Evolutionary conservation across 2,797 vertebrate species (phyloP).

Genomic region (Mormyrus proboscirostris): DNA sequence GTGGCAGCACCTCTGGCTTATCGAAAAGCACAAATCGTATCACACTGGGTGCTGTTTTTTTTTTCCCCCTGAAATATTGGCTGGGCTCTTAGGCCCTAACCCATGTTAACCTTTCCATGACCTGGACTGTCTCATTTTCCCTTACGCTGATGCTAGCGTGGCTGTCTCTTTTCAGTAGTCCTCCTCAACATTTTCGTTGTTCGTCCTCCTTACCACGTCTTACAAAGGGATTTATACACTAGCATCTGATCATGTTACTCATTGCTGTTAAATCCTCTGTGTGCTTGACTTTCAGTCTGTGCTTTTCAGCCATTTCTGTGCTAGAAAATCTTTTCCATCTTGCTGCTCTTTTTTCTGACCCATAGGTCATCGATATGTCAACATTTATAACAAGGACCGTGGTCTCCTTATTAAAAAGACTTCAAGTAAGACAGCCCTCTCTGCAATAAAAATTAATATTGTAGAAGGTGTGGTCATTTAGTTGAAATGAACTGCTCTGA

Average conservation of each 20-base stretch:
- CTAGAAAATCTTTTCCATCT: neutral
- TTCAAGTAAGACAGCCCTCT: constrained; percentile 28
- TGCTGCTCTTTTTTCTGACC: neutral
- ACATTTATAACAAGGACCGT: constrained; percentile 34
- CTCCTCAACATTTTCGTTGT: neutral
- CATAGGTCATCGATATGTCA: constrained; percentile 20
- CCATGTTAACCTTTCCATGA: neutral
- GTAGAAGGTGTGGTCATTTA: constrained; percentile 36
- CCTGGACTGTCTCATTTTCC: neutral
- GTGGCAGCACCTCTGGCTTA: neutral
- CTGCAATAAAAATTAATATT: constrained; percentile 33
- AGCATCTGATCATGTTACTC: neutral
- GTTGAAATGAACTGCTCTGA: constrained; percentile 39
- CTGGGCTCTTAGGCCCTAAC: neutral
- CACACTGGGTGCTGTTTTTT: neutral
- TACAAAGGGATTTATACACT: neutral
- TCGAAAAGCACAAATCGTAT: neutral
- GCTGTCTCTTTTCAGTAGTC: neutral
- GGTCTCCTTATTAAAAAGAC: constrained; percentile 43
- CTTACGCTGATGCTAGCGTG: neutral
- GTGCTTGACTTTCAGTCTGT: neutral
- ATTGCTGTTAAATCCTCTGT: neutral
- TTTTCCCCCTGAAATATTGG: neutral
- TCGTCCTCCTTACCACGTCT: neutral
- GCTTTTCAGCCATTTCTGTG: neutral